Conservation (phyloP, 1,140 invertebrate genomes). For the Cephus cinctus region DNA sequence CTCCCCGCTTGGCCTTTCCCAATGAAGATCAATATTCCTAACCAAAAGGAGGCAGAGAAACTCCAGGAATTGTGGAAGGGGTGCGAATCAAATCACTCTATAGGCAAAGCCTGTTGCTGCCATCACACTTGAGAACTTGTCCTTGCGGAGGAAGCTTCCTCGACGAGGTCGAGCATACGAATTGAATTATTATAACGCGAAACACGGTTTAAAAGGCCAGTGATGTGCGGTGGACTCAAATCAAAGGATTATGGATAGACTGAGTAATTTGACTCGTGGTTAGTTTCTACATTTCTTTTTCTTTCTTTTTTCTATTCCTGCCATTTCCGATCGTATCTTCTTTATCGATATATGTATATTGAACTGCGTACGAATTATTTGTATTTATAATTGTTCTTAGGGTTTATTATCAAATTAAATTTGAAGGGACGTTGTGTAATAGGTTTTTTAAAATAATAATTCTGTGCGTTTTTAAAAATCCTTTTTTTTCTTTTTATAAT, state of each 20-base stretch:
- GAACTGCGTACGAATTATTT: no score
- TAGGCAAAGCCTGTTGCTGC: conserved; percentile 54
- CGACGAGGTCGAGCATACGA: conserved; percentile 1
- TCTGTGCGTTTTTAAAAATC: no score
- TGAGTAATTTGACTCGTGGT: conserved; percentile 44
- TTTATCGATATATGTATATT: no score
- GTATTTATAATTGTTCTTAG: no score
- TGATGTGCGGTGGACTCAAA: conserved; percentile 45
- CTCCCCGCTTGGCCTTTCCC: conserved; percentile 21
- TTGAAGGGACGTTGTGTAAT: no score
- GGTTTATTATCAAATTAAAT: no score
- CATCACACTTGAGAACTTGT: conserved; percentile 19
- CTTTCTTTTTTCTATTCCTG: no score
- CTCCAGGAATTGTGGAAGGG: conserved; percentile 29
- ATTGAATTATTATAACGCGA: conserved; percentile 1
- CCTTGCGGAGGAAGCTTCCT: conserved; percentile 14
- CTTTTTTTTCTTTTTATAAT: no score
- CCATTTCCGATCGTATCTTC: no score
- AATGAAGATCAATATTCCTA: conserved; percentile 52
- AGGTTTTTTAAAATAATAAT: no score
- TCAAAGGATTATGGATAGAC: conserved; percentile 48
- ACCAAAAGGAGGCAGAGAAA: conserved; percentile 34
- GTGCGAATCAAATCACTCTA: conserved; percentile 40
- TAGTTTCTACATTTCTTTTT: no score
- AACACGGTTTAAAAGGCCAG: conserved; percentile 22